Percentiles rank a stretch among this genome's conserved stretches.
Conservation (phyloP, 2,113 vertebrate species). For the Enhydra lutris region DNA sequence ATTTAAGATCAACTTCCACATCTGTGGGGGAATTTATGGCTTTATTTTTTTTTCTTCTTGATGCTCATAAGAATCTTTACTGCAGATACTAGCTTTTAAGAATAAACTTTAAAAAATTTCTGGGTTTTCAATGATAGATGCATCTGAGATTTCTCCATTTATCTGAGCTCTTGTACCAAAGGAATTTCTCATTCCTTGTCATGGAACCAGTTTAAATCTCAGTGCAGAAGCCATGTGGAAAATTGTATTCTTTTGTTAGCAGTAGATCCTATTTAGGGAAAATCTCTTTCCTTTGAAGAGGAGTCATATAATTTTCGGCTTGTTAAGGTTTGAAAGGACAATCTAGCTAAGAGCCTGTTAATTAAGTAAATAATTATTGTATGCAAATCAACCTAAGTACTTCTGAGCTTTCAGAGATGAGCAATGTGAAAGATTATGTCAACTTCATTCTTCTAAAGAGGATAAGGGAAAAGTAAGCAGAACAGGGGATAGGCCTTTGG, state of each 20-base stretch:
- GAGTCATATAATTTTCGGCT: constrained; percentile 44
- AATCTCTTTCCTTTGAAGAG: constrained; percentile 30
- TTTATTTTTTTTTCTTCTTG: neutral
- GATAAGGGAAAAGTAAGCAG: neutral
- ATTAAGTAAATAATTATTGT: constrained; percentile 61
- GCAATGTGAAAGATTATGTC: neutral
- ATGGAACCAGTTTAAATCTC: neutral
- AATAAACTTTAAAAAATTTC: neutral
- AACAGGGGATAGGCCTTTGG: too few relatives aligned
- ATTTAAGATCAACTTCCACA: neutral
- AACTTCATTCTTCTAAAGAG: neutral
- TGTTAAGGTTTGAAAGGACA: constrained; percentile 25
- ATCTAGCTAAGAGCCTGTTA: constrained; percentile 32
- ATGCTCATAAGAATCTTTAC: neutral
- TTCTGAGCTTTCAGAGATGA: constrained; percentile 34
- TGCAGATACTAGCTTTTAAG: neutral
- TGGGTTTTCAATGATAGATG: neutral
- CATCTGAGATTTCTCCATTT: neutral
- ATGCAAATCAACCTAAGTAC: constrained; percentile 47
- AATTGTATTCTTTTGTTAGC: neutral
- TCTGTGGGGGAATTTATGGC: neutral
- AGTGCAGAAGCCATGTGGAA: neutral
- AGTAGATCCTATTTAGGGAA: neutral
- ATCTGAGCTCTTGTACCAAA: neutral
- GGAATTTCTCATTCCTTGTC: neutral